phyloP scores from a whole-genome alignment of 2,888 invertebrate genomes.

The Merodon equestris region DNA sequence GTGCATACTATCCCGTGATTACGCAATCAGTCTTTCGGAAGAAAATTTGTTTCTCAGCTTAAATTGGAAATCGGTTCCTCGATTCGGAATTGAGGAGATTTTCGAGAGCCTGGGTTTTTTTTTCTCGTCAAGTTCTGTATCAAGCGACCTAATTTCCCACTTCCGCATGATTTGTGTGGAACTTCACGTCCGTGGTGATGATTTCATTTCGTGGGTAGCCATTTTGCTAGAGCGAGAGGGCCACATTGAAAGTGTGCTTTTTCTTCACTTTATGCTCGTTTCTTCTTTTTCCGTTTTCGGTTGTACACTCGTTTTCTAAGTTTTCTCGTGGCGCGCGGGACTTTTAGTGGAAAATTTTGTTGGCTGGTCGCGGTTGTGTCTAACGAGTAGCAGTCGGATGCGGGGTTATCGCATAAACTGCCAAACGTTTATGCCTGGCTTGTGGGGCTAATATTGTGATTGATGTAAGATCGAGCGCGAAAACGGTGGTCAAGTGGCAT shows the following conservation, averaged over 20 bases:
- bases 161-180: conserved; percentile 71
- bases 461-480: neutral
- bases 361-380: conserved; percentile 12
- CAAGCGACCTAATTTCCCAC: conserved; percentile 71
- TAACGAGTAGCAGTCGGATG: conserved; percentile 17
- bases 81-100: neutral
- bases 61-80: too few species aligned
- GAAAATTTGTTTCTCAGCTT: neutral
- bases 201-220: conserved; percentile 66
- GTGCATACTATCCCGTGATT: conserved; percentile 14
- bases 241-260: conserved; percentile 36
- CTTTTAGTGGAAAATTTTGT: conserved; percentile 49
- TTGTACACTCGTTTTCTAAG: conserved; percentile 28
- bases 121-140: conserved; percentile 59
- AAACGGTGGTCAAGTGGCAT: conserved; percentile 16
- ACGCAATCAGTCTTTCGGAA: conserved; percentile 35
- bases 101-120: neutral
- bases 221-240: conserved; percentile 62
- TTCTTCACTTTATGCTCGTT: neutral
- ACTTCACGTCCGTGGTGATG: conserved; percentile 53
- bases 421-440: too few species aligned
- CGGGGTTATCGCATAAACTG: too few species aligned
- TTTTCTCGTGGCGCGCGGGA: conserved; percentile 56
- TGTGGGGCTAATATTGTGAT: too few species aligned
- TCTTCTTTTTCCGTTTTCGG: conserved; percentile 23